Evolutionary conservation across 2,797 vertebrate genomes (phyloP).

Genomic region (Varecia variegata): DNA sequence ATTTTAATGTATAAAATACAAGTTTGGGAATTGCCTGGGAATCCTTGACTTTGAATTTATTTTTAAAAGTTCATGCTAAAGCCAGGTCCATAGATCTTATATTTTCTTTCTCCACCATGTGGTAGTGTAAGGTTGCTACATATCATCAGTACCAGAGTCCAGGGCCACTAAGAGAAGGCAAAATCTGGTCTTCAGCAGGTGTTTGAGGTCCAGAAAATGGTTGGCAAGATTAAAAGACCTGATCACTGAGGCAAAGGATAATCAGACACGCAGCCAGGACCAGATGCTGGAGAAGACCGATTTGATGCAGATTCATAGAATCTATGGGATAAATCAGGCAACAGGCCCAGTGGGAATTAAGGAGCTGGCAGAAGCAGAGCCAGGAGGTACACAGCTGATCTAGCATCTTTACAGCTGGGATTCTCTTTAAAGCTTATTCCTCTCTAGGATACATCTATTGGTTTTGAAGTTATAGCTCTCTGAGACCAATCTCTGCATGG

Average conservation of each 20-base stretch:
- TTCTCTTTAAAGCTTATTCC: background rate
- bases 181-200: background rate
- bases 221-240: background rate
- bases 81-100: background rate
- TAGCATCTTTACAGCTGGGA: background rate
- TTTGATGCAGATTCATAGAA: background rate
- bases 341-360: background rate
- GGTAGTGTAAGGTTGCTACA: background rate
- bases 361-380: background rate
- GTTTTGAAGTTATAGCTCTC: background rate
- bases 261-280: background rate
- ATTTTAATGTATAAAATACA: background rate
- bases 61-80: background rate
- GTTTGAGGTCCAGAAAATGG: background rate
- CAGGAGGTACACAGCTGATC: background rate
- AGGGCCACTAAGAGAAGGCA: background rate
- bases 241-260: constrained; percentile 10
- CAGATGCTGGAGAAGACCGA: background rate
- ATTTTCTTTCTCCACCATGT: background rate
- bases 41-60: background rate
- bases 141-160: background rate
- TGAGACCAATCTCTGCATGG: background rate
- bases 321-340: background rate
- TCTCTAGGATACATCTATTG: background rate
- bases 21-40: background rate